Evolutionary conservation across 2,797 vertebrate genomes (phyloP).

Genomic region (Parauchenoglanis punctatus): DNA sequence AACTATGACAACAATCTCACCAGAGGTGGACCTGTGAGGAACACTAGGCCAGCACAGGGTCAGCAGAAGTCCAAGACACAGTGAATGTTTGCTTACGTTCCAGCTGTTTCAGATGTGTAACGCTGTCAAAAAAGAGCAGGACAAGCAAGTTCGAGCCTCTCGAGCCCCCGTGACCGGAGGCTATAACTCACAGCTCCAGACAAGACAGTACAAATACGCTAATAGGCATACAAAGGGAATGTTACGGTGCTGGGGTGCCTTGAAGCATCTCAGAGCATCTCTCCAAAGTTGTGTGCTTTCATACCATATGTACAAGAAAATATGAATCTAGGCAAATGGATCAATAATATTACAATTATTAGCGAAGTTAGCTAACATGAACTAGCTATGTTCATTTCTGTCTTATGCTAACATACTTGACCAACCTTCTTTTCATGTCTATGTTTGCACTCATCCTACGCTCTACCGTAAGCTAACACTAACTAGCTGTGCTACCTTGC

Average conservation of each 20-base stretch:
- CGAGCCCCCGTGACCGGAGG: conserved; percentile 9
- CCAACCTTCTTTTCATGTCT: neutral
- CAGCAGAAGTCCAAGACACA: conserved; percentile 13
- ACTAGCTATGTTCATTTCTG: neutral
- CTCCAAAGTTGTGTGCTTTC: neutral
- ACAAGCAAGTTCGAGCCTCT: conserved; percentile 24
- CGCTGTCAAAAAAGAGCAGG: conserved; percentile 33
- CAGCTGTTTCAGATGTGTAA: conserved; percentile 43
- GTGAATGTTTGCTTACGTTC: conserved; percentile 40
- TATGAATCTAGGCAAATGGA: neutral
- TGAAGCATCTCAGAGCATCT: neutral
- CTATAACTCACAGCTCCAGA: conserved; percentile 41
- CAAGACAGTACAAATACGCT: conserved; percentile 22
- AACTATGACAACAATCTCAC: conserved; percentile 49
- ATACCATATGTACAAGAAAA: neutral
- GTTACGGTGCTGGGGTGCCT: conserved; percentile 19
- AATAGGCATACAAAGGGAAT: conserved; percentile 32
- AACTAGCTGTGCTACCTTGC: neutral
- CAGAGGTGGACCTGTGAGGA: conserved; percentile 19
- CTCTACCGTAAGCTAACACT: neutral
- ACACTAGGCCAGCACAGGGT: conserved; percentile 29
- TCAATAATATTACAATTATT: neutral
- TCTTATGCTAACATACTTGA: neutral
- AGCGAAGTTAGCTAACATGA: neutral
- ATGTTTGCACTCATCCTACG: neutral